Evolutionary conservation across 2,797 vertebrate species (phyloP).

Genomic region (Hippocampus kuda): DNA sequence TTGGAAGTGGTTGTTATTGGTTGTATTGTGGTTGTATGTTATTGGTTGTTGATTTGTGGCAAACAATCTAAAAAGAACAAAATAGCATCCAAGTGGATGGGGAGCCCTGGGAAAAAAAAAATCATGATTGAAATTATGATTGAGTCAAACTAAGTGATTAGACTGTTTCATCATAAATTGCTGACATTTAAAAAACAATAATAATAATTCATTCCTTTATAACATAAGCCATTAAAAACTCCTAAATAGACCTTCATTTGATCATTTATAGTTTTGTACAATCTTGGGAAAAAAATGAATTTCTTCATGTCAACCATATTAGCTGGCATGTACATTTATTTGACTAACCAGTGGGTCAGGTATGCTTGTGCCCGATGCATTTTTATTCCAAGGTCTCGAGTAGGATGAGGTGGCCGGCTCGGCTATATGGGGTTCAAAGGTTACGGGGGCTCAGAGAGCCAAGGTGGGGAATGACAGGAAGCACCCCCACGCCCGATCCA

Average conservation of each 20-base stretch:
- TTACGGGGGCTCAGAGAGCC: slow-evolving; percentile 50
- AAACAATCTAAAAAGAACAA: not conserved
- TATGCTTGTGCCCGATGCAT: not conserved
- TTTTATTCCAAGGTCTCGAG: not conserved
- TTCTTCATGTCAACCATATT: not conserved
- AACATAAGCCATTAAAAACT: not conserved
- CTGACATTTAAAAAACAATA: too few relatives aligned
- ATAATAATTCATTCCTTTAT: too few relatives aligned
- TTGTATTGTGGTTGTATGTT: too few relatives aligned
- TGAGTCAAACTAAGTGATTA: not conserved
- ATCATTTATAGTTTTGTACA: not conserved
- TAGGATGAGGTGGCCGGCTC: slow-evolving; percentile 30
- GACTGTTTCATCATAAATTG: not conserved
- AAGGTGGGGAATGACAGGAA: slow-evolving; percentile 65
- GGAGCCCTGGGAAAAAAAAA: not conserved
- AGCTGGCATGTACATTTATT: not conserved
- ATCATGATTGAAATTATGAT: not conserved
- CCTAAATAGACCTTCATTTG: not conserved
- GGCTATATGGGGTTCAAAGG: slow-evolving; percentile 46
- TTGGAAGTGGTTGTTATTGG: not conserved
- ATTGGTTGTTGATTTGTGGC: not conserved
- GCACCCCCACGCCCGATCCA: slow-evolving; percentile 59
- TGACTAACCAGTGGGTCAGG: not conserved
- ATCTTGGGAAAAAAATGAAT: too few relatives aligned
- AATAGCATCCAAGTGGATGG: not conserved